phyloP scores from a whole-genome alignment of 2,797 vertebrate species.

The Poeciliopsis presidionis region DNA sequence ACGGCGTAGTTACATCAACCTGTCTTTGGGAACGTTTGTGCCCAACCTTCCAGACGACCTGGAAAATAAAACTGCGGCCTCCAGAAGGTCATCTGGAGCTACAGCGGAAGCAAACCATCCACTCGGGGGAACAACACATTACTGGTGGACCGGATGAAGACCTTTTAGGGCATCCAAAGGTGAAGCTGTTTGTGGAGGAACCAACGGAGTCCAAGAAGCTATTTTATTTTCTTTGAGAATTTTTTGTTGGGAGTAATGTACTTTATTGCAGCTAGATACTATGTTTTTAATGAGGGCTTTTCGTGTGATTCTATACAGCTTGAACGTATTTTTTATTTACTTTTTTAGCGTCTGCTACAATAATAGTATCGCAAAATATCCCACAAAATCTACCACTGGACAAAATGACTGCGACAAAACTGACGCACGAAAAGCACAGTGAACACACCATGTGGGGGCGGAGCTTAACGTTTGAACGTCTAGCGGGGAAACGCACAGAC shows the following conservation, averaged over 20 bases:
- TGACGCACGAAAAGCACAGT: not conserved
- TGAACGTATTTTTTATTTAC: not conserved
- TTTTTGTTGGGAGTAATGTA: not conserved
- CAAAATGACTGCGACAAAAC: not conserved
- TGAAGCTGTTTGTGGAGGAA: too few species aligned
- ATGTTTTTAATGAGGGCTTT: not conserved
- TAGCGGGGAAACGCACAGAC: constrained; percentile 39
- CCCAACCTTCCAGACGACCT: too few species aligned
- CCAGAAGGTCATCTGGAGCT: too few species aligned
- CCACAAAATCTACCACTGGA: not conserved
- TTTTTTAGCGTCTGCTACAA: too few species aligned
- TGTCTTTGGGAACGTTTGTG: too few species aligned
- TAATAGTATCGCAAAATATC: not conserved
- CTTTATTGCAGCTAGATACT: not conserved
- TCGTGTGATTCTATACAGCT: not conserved
- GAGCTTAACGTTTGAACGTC: constrained; percentile 49
- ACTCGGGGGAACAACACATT: too few species aligned
- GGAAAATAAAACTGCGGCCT: too few species aligned
- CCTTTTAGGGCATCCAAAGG: too few species aligned
- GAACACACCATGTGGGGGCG: constrained; percentile 47
- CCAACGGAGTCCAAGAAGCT: too few species aligned
- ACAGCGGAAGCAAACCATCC: too few species aligned
- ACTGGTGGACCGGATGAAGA: too few species aligned
- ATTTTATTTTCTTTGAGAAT: not conserved
- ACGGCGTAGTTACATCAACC: too few species aligned